Base-by-base conservation (phyloP, 2,888 invertebrate genomes). In the Eristalis pertinax region DNA sequence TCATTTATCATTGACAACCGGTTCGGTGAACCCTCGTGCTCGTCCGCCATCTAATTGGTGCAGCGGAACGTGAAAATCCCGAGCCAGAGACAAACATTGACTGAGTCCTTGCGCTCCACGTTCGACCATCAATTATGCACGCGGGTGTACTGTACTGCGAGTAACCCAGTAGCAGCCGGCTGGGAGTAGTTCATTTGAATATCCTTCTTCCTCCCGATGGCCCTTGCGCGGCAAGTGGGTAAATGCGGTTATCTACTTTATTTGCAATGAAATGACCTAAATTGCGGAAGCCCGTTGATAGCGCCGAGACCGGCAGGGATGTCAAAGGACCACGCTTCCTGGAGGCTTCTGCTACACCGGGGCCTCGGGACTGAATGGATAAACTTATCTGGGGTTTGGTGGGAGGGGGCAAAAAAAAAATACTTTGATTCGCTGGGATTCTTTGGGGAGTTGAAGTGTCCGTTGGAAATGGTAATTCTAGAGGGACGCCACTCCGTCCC, bases 221-320 rank as follows among this genome's bases (percentile, higher is more conserved):
- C 65, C 64, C 43, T 69, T 41, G 22, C n/a, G 32, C 38, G 69
- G 69, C 50, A 74, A 79, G 72, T 84, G 84, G 84, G 84, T 77
- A 80, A 87, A 87, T 87, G 79, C 80, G 87, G 84, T 87, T 83
- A 83, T 79, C 75, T 78, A 63, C 63, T 73, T 76, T 87, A 80
- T 87, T 87, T 84, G 76, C 73, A 69, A 65, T 64, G 38, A 75
- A 76, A 73, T 87, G 87, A 87, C 87, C 87, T 74, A 87, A 83
- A 87, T 84, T 80, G 76, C 63, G 50, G 65, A 75, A 83, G 75
- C 60, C 78, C 73, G 86, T 79, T 78, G 79, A 79, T 67, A 50
- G 74, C 72, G 67, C 65, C 58, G 32, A 43, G 74, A 69, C 65
- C 58, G 32, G 35, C 68, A 56, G 58, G 64, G 69, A 63, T 79